Percentiles rank a stretch among this genome's conserved stretches.
phyloP scores from a whole-genome alignment of 2,888 invertebrate species.

The Adelognathus sp. region DNA sequence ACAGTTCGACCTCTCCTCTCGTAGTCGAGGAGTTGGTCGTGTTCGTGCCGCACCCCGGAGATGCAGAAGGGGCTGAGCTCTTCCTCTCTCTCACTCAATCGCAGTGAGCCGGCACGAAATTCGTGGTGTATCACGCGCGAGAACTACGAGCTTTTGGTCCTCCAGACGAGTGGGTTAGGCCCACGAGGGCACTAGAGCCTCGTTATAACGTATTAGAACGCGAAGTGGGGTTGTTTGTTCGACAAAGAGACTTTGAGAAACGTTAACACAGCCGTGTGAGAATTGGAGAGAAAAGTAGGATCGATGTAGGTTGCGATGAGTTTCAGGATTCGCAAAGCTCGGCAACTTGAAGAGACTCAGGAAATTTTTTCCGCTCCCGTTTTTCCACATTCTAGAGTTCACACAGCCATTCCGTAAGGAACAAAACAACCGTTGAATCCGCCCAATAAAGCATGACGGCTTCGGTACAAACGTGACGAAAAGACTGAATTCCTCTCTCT shows the following conservation, averaged over 20 bases:
- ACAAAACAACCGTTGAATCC: conserved; percentile 30
- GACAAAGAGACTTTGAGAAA: conserved; percentile 32
- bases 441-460: conserved; percentile 48
- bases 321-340: background rate
- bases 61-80: conserved; percentile 50
- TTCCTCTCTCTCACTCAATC: too few species aligned
- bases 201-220: conserved; percentile 65
- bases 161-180: conserved; percentile 23
- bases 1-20: conserved; percentile 1
- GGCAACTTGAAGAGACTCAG: too few species aligned
- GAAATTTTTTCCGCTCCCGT: background rate
- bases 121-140: conserved; percentile 60
- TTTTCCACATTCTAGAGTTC: background rate
- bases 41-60: conserved; percentile 47
- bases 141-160: conserved; percentile 36
- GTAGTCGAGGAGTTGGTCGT: conserved; percentile 13
- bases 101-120: conserved; percentile 52
- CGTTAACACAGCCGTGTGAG: conserved; percentile 47
- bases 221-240: conserved; percentile 46
- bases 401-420: background rate
- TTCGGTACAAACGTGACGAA: conserved; percentile 13
- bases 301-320: background rate
- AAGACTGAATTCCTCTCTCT: conserved; percentile 35
- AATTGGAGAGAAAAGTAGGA: background rate
- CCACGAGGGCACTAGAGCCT: conserved; percentile 52